Conservation (phyloP, 2,888 invertebrate genomes). For the Willowsia nigromaculata region DNA sequence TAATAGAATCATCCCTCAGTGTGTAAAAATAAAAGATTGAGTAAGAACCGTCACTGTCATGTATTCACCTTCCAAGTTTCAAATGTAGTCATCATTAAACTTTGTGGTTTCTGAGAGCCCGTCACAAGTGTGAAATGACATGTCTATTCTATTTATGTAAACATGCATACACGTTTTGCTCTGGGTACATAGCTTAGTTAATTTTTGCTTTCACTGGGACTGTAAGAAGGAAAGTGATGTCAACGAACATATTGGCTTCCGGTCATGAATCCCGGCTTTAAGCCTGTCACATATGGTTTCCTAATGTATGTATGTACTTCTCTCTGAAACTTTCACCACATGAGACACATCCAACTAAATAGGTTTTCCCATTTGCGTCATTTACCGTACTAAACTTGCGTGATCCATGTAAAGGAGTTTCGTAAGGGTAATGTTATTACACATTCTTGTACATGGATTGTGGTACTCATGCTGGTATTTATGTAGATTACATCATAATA, state of each 20-base stretch:
- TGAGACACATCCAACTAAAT: slow-evolving; percentile 36
- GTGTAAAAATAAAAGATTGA: slow-evolving; percentile 33
- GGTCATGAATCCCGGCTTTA: slow-evolving; percentile 4
- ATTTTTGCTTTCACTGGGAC: slow-evolving; percentile 34
- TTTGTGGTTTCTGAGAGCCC: slow-evolving; percentile 29
- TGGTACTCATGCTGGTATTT: neutral
- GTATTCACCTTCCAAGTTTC: neutral
- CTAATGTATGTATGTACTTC: neutral
- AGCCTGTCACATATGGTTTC: slow-evolving; percentile 24
- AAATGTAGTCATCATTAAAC: slow-evolving; percentile 18
- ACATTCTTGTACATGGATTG: neutral
- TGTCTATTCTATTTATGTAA: slow-evolving; percentile 57
- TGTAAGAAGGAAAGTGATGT: neutral
- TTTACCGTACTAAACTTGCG: neutral
- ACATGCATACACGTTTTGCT: neutral
- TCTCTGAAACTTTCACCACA: slow-evolving; percentile 28
- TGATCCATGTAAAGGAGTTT: neutral
- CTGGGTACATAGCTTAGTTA: neutral
- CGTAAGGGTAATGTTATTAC: neutral
- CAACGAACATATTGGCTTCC: slow-evolving; percentile 3
- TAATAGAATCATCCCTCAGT: neutral
- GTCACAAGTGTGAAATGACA: slow-evolving; percentile 49
- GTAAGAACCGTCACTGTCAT: neutral
- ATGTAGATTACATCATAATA: slow-evolving; percentile 1
- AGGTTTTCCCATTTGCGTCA: slow-evolving; percentile 57